A percentile compares a stretch with the other conserved stretches of the same genome.
Evolutionary conservation across 2,797 vertebrate genomes (phyloP).

Genomic region (Hylomyscus alleni): DNA sequence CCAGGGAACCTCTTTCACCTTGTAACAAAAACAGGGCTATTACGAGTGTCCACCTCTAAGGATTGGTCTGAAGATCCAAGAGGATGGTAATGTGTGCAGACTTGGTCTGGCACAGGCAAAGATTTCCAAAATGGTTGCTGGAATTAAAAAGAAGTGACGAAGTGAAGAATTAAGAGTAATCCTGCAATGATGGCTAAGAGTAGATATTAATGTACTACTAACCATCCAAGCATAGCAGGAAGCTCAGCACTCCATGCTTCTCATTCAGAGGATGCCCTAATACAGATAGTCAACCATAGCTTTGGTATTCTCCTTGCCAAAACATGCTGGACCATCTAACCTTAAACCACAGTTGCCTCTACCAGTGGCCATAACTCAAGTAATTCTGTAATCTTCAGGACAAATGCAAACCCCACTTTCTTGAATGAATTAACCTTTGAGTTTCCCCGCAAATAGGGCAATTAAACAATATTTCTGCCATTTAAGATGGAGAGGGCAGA

Average conservation of each 20-base stretch:
- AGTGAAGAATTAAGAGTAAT: constrained; percentile 24
- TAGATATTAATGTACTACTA: constrained; percentile 18
- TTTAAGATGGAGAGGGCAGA: constrained; percentile 81
- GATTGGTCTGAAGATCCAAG: not conserved
- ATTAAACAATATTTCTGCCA: constrained; percentile 89
- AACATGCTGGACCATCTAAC: constrained; percentile 82
- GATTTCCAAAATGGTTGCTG: not conserved
- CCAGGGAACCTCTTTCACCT: not conserved
- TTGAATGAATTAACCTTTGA: constrained; percentile 86
- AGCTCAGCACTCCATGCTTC: not conserved
- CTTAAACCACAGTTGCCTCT: constrained; percentile 78
- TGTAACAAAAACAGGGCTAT: not conserved
- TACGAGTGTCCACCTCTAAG: not conserved
- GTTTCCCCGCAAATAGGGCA: constrained; percentile 85
- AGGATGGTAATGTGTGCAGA: not conserved
- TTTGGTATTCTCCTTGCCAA: constrained; percentile 75
- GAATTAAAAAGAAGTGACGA: not conserved
- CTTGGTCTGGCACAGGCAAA: not conserved
- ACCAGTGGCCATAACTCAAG: constrained; percentile 83
- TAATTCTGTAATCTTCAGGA: constrained; percentile 88
- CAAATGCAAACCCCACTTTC: constrained; percentile 88
- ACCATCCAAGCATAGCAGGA: not conserved
- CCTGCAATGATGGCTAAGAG: not conserved
- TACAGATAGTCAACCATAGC: constrained; percentile 72
- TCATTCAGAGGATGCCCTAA: not conserved